phyloP scores from a whole-genome alignment of 2,113 vertebrate species.

The Ptilorrhoa leucosticta region DNA sequence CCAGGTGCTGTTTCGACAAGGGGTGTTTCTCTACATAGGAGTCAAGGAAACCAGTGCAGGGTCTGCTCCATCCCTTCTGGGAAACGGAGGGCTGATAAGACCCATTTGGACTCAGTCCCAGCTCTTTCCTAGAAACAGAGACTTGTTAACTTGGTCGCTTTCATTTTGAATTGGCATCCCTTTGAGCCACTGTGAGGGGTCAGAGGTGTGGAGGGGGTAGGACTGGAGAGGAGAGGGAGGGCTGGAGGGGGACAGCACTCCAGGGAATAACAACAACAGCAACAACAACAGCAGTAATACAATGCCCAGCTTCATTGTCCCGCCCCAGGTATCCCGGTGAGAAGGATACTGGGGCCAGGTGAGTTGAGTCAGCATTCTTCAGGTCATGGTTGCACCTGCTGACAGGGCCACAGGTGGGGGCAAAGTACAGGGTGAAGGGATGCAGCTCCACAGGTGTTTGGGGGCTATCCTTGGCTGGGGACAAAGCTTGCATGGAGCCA shows the following conservation, averaged over 20 bases:
- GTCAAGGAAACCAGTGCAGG: background rate
- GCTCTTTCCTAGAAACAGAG: constrained; percentile 54
- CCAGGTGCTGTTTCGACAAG: background rate
- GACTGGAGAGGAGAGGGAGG: background rate
- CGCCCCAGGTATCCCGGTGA: background rate
- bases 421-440: background rate
- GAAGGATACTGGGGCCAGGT: background rate
- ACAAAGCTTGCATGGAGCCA: background rate
- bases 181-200: background rate
- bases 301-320: background rate
- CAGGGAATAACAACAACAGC: background rate
- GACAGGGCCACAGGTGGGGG: too few species aligned
- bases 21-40: accelerated
- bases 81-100: background rate
- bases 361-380: background rate
- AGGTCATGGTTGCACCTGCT: background rate
- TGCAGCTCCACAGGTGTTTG: accelerated
- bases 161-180: background rate
- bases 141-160: constrained; percentile 33
- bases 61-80: constrained; percentile 30
- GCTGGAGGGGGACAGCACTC: background rate
- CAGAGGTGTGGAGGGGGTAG: background rate
- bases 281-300: background rate
- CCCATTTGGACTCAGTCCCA: constrained; percentile 46
- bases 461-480: background rate